Percentiles rank a stretch among this genome's conserved stretches.
Conservation (phyloP, 2,888 invertebrate species). For the Heliconius ismenius region DNA sequence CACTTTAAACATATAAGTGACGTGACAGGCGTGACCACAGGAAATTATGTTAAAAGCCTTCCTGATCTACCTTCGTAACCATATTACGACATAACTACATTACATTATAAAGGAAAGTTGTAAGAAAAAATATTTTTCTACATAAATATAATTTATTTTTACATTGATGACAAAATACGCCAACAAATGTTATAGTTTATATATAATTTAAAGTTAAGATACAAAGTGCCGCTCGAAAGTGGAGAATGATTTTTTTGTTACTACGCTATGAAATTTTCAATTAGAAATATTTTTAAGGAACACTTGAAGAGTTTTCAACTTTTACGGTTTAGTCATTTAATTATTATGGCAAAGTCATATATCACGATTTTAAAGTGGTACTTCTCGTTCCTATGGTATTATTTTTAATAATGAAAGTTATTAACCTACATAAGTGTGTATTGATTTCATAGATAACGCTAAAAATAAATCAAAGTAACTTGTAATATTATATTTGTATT, state of each 20-base stretch:
- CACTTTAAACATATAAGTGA: conserved; percentile 4
- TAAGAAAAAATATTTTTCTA: not conserved
- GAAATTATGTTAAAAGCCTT: conserved; percentile 28
- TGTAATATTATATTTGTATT: not conserved
- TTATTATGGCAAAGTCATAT: no score
- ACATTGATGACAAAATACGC: not conserved
- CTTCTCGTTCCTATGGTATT: no score
- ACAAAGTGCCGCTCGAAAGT: no score
- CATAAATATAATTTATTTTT: not conserved
- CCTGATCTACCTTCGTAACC: conserved; percentile 26
- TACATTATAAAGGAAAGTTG: conserved; percentile 17
- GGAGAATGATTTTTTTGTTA: no score
- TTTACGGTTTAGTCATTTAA: no score
- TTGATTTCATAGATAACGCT: not conserved
- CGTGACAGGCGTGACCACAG: conserved; percentile 28
- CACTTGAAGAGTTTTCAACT: no score
- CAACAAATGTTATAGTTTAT: no score
- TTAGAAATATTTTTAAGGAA: no score
- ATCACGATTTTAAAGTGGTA: no score
- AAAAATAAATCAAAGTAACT: not conserved
- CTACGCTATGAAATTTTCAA: no score
- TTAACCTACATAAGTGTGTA: not conserved
- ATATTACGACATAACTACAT: conserved; percentile 3
- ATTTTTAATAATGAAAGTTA: no score
- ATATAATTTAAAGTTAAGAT: no score